Percentiles rank a stretch among this genome's conserved stretches.
Evolutionary conservation across 1,140 invertebrate species (phyloP).

Genomic region (Holcopasites calliopsidis): DNA sequence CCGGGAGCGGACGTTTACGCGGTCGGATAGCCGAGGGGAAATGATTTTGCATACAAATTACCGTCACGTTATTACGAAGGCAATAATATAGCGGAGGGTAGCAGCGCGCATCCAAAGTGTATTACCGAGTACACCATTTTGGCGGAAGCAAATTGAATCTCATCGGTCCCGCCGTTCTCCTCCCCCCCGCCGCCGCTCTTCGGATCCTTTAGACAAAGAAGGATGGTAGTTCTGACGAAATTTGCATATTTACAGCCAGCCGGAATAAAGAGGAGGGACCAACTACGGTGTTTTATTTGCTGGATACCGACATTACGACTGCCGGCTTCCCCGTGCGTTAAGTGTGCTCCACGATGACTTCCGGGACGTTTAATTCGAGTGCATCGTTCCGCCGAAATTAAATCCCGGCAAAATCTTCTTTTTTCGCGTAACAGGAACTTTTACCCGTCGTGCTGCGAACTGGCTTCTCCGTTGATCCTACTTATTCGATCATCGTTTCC

Average conservation of each 20-base stretch:
- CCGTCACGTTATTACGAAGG: slow-evolving; percentile 60
- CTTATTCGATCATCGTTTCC: not conserved
- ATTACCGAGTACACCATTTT: slow-evolving; percentile 73
- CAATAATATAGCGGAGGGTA: slow-evolving; percentile 67
- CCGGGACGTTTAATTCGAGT: slow-evolving; percentile 40
- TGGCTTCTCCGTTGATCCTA: not conserved
- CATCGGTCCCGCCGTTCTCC: slow-evolving; percentile 58
- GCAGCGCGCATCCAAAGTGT: slow-evolving; percentile 66
- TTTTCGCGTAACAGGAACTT: slow-evolving; percentile 24
- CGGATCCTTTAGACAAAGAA: slow-evolving; percentile 55
- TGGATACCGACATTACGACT: slow-evolving; percentile 35
- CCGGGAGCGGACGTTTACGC: slow-evolving; percentile 34
- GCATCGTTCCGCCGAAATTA: slow-evolving; percentile 21
- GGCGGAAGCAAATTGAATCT: slow-evolving; percentile 73
- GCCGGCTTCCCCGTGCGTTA: slow-evolving; percentile 8
- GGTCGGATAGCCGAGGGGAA: slow-evolving; percentile 41
- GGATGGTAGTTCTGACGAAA: slow-evolving; percentile 48
- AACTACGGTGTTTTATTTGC: slow-evolving; percentile 40
- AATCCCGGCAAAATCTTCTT: slow-evolving; percentile 25
- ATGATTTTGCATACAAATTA: slow-evolving; percentile 68
- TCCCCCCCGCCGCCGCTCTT: slow-evolving; percentile 14
- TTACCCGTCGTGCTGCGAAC: too few species aligned
- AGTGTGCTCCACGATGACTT: slow-evolving; percentile 31
- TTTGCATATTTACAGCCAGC: slow-evolving; percentile 72
- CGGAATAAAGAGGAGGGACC: slow-evolving; percentile 39